Conservation (phyloP, 2,888 invertebrate genomes). For the Dione vanillae region DNA sequence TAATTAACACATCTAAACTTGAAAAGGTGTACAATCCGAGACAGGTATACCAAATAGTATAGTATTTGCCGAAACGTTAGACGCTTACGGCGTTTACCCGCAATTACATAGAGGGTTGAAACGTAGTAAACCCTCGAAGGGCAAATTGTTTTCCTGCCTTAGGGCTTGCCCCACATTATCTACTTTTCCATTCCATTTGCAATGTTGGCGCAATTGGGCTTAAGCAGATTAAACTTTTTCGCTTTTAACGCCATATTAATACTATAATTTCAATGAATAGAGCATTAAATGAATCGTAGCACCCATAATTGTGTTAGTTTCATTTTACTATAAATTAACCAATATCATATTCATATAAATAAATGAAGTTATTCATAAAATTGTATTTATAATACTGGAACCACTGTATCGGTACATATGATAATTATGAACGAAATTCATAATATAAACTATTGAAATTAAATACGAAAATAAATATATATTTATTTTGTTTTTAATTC, state of each 20-base stretch:
- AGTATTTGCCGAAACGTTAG: conserved; percentile 43
- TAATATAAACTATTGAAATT: not conserved
- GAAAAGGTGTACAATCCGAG: conserved; percentile 21
- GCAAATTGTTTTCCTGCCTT: conserved; percentile 66
- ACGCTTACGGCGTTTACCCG: conserved; percentile 60
- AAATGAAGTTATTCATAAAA: no score
- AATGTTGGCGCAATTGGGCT: conserved; percentile 60
- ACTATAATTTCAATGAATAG: not conserved
- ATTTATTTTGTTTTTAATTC: no score
- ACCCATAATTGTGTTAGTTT: not conserved
- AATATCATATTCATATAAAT: no score
- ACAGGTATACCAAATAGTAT: conserved; percentile 26
- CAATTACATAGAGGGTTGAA: conserved; percentile 61
- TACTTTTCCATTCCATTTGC: conserved; percentile 57
- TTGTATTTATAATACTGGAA: no score
- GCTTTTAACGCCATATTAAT: conserved; percentile 32
- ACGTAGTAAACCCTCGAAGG: conserved; percentile 56
- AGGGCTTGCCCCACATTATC: conserved; percentile 67
- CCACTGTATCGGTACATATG: not conserved
- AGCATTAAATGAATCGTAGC: not conserved
- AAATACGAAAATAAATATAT: no score
- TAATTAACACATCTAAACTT: conserved; percentile 15
- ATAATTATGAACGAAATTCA: not conserved
- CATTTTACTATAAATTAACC: no score
- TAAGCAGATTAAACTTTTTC: conserved; percentile 58